phyloP scores from a whole-genome alignment of 2,888 invertebrate species.

The Tetanocera ferruginea region DNA sequence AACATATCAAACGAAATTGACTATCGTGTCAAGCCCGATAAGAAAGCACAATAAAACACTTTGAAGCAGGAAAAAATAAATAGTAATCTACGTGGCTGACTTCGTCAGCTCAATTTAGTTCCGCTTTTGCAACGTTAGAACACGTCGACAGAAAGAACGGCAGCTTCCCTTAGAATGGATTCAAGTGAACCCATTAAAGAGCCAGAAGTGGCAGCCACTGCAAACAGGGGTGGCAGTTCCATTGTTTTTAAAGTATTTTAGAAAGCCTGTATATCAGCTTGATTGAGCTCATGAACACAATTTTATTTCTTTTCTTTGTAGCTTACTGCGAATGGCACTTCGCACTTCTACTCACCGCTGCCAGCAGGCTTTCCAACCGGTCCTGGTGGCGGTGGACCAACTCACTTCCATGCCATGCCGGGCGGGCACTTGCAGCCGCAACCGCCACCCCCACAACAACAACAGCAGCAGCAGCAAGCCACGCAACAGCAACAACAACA shows the following conservation, averaged over 20 bases:
- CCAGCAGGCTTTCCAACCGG: conserved; percentile 73
- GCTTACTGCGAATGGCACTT: conserved; percentile 80
- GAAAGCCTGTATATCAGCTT: neutral
- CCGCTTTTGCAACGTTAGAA: neutral
- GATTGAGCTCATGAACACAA: neutral
- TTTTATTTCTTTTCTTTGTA: conserved; percentile 63
- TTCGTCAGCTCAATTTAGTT: neutral
- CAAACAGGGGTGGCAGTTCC: neutral
- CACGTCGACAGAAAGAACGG: neutral
- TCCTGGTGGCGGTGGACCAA: conserved; percentile 68
- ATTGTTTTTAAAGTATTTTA: neutral
- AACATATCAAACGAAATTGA: no score
- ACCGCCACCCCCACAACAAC: conserved; percentile 53
- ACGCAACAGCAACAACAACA: conserved; percentile 50
- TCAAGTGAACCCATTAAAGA: neutral
- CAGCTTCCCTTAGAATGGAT: neutral
- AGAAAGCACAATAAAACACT: neutral
- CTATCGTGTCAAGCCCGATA: neutral
- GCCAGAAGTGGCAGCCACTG: neutral
- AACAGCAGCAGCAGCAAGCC: conserved; percentile 41
- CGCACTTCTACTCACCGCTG: conserved; percentile 77
- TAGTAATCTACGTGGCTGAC: neutral
- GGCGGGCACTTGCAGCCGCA: conserved; percentile 66
- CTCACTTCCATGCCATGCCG: conserved; percentile 64
- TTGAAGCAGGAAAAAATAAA: neutral